Evolutionary conservation across 2,888 invertebrate species (phyloP).

Genomic region (Alcis repandata): DNA sequence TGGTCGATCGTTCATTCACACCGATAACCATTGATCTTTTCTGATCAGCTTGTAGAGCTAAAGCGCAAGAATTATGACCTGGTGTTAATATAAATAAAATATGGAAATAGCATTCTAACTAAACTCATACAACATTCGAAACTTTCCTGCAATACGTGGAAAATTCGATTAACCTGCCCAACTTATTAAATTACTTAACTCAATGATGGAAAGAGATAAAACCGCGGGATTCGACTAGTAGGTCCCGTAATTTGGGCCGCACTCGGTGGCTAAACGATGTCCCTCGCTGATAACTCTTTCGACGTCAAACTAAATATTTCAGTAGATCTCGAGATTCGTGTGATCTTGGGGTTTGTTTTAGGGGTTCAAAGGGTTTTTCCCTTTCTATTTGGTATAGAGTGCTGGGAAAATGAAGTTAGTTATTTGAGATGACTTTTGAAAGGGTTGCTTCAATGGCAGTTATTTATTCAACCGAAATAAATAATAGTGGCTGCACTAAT

Average conservation of each 20-base stretch:
- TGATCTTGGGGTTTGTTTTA: slow-evolving; percentile 28
- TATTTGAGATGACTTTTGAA: slow-evolving; percentile 8
- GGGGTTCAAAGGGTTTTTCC: slow-evolving; percentile 23
- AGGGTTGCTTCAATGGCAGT: neutral
- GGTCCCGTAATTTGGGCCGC: slow-evolving; percentile 39
- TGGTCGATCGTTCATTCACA: too few species aligned
- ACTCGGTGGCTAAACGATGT: slow-evolving; percentile 40
- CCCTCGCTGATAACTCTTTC: slow-evolving; percentile 50
- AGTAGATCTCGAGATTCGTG: slow-evolving; percentile 41
- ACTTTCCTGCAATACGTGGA: too few species aligned
- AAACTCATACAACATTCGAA: too few species aligned
- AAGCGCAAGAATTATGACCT: too few species aligned
- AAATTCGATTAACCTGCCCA: neutral
- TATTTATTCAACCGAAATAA: slow-evolving; percentile 5
- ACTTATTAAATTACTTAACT: too few species aligned
- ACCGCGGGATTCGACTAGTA: neutral
- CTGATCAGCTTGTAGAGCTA: too few species aligned
- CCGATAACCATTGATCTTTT: too few species aligned
- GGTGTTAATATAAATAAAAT: too few species aligned
- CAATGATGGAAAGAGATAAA: neutral
- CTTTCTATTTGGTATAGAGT: slow-evolving; percentile 15
- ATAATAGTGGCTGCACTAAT: neutral
- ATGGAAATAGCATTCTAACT: too few species aligned
- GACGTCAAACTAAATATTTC: slow-evolving; percentile 50
- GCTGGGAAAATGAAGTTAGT: slow-evolving; percentile 13